Evolutionary conservation across 2,797 vertebrate genomes (phyloP), one percentile per base, ranked within the genome.

Genomic region (Pangasius macronema): DNA sequence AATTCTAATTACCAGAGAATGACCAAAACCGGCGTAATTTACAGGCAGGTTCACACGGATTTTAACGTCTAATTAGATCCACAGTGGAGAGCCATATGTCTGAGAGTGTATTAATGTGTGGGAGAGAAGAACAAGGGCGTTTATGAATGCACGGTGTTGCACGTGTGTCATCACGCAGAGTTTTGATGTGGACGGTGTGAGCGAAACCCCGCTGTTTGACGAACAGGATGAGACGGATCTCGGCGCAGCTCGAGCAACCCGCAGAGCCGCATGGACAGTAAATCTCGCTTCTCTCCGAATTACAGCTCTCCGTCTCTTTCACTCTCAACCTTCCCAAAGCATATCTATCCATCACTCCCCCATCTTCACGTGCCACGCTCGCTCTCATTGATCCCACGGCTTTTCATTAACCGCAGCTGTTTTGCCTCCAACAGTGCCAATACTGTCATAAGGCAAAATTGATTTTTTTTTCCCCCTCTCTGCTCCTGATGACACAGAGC

Each of bases 1-100:
- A 94, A 95, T 92, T 89, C 90, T 94, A 95, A 95, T 95, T 93
- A 93, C 90, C 88, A 89, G 92, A 94, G 92, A 95, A 94, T 93
- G 92, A 90, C 86, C 88, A 86, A 94, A 91, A 94, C 93, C 94
- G 93, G 55, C 90, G 87, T 88, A 86, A 94, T 94, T 93, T 92
- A 86, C 72, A 67, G 89, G 88, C 90, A 86, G 91, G 90, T 91
- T 93, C 91, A 55, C 92, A 91, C 51, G 76, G 92, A 91, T 89
- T 91, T 91, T 63, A 92, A 90, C 65, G 84, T 92, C 92, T 92
- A 93, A 93, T 92, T 89, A 92, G 92, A 91, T 80, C 72, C 90
- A 88, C 94, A 93, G 92, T 92, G 92, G 92, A 91, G 85, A 89
- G 88, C 55, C 90, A 89, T 90, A 86, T 87, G 91, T 91, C 91